Percentiles rank a stretch among this genome's conserved stretches.
These are phyloP conservation scores for Penaeus indicus DNA, from an alignment of 1,140 invertebrate species.

Conservation along the genomic window DNA sequence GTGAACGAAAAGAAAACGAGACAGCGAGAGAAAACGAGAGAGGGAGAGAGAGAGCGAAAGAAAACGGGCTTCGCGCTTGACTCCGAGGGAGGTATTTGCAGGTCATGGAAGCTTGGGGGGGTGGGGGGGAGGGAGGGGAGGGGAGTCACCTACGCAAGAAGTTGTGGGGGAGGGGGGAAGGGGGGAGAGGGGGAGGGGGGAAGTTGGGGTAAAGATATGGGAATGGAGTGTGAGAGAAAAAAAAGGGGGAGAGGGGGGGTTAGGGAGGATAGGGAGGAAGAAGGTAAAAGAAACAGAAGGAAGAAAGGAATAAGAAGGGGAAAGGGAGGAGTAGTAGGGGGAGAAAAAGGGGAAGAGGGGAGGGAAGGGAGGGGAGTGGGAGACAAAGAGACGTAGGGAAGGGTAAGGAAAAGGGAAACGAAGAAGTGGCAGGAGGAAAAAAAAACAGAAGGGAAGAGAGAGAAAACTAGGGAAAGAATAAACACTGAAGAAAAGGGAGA, in stretches of 20 bases:
- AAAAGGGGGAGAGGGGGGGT: too few species aligned
- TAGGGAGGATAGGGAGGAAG: neutral
- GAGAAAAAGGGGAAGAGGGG: neutral
- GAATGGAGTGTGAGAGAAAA: neutral
- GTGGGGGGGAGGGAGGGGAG: too few species aligned
- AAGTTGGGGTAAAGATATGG: neutral
- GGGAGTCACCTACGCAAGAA: too few species aligned
- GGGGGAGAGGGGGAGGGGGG: neutral
- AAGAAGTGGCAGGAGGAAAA: neutral
- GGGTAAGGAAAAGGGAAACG: neutral
- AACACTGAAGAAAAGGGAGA: constrained; percentile 4
- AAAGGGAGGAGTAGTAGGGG: constrained; percentile 2
- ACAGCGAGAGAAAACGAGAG: too few species aligned
- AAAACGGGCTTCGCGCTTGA: too few species aligned
- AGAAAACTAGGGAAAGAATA: neutral
- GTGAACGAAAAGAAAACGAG: too few species aligned
- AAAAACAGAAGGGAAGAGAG: neutral
- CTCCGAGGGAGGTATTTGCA: too few species aligned
- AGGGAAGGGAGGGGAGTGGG: neutral
- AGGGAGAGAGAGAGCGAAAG: neutral
- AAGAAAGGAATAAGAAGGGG: constrained; percentile 13
- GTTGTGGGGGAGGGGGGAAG: too few species aligned
- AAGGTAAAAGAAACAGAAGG: neutral
- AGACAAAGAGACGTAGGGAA: neutral
- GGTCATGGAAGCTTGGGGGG: too few species aligned